Base-by-base conservation (phyloP, 2,797 vertebrate species). In the Scarus forsteni region DNA sequence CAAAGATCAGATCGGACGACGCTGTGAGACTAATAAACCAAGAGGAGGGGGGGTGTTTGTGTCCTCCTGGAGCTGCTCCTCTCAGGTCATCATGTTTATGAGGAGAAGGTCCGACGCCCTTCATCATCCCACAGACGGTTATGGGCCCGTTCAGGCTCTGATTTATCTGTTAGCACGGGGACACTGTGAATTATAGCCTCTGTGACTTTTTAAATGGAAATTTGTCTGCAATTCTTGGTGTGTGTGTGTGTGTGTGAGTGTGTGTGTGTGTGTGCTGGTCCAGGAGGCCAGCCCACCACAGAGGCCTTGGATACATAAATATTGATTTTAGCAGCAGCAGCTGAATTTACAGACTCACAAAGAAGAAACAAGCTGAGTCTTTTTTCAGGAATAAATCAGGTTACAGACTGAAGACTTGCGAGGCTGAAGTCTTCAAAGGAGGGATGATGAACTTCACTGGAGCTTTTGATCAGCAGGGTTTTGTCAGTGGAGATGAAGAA, bases 261-360 rank as follows among this genome's bases (percentile, higher is more conserved):
- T 57, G 46, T 39, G 34, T 58, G 48, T 40, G 35, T 61, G 59
- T 38, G 40, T 5, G 13, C 6, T 0, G 35, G 53, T 66, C 36
- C 7, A 3, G 53, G 52, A 76, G 59, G 58, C 44, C 34, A 34
- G 36, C 57, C 63, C 74, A 68, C 65, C 42, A 6, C 40, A 59
- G 66, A 66, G 70, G 70, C 75, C 84, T 75, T 73, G 51, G 72
- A 79, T 51, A 66, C 74, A 84, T 73, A 84, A 80, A 80, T 84
- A 82, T 82, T 78, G 81, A 84, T 84, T 82, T 27, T 27, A 50
- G 77, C 52, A 48, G 10, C 55, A 57, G 76, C 40, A 43, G 59
- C 53, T 64, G 67, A 70, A 81, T 84, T 84, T 81, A 86, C 61
- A 54, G 80, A 79, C 16, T 61, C 55, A 13, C 66, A 51, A 60